These are phyloP conservation scores for Macaria notata DNA, from an alignment of 2,888 invertebrate genomes.

Conservation along the genomic window DNA sequence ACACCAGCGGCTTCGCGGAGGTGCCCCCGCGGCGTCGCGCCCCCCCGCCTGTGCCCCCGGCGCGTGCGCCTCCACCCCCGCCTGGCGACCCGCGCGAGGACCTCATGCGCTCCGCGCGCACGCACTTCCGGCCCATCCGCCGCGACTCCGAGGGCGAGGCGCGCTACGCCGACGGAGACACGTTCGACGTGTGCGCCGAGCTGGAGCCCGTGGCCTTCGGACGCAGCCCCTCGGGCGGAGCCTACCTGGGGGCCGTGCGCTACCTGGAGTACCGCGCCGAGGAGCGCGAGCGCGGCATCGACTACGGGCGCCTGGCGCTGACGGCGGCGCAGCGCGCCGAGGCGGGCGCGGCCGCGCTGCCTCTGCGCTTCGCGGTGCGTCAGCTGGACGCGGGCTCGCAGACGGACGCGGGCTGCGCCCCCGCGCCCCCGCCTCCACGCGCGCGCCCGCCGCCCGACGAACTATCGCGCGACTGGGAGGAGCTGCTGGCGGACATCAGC, in stretches of 20 bases:
- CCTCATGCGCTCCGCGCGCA: slow-evolving; percentile 88
- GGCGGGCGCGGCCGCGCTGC: slow-evolving; percentile 72
- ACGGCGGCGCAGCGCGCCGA: slow-evolving; percentile 62
- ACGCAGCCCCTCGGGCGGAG: slow-evolving; percentile 85
- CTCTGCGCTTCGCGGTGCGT: slow-evolving; percentile 85
- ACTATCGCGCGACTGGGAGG: slow-evolving; percentile 83
- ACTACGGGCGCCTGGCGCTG: slow-evolving; percentile 64
- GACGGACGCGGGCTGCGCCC: slow-evolving; percentile 60
- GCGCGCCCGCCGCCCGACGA: slow-evolving; percentile 59
- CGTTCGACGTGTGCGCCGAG: slow-evolving; percentile 85
- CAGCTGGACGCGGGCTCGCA: slow-evolving; percentile 63
- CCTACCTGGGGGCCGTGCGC: slow-evolving; percentile 80
- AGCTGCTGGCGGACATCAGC: slow-evolving; percentile 83
- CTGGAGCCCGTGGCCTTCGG: slow-evolving; percentile 85
- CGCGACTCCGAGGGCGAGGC: slow-evolving; percentile 69
- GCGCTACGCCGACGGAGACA: slow-evolving; percentile 86
- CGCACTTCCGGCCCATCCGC: slow-evolving; percentile 92
- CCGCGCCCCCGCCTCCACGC: slow-evolving; percentile 42
- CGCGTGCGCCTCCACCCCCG: slow-evolving; percentile 76
- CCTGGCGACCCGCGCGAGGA: slow-evolving; percentile 82
- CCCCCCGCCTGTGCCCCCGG: slow-evolving; percentile 74
- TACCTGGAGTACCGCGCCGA: slow-evolving; percentile 77
- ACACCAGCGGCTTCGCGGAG: slow-evolving; percentile 84
- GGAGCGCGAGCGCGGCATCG: slow-evolving; percentile 52
- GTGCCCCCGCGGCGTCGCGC: slow-evolving; percentile 78